phyloP scores from a whole-genome alignment of 2,888 invertebrate genomes.

The Autographa pulchrina region DNA sequence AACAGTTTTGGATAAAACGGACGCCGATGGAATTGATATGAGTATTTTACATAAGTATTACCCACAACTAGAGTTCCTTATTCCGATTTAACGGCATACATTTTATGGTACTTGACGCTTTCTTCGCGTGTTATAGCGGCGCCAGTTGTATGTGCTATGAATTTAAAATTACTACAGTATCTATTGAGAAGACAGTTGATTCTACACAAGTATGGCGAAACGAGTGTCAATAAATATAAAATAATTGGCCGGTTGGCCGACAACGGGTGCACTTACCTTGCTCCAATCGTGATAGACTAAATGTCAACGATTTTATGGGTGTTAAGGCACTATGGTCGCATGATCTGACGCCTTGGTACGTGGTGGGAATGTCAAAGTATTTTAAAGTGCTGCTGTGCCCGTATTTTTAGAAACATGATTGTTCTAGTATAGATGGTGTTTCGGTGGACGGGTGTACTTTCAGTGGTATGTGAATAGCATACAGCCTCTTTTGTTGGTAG shows the following conservation, averaged over 20 bases:
- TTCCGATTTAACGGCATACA: slow-evolving; percentile 27
- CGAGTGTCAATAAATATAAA: slow-evolving; percentile 45
- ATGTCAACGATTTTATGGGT: slow-evolving; percentile 66
- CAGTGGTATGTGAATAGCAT: no score
- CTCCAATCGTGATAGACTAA: slow-evolving; percentile 57
- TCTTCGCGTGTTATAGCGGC: slow-evolving; percentile 37
- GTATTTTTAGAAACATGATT: not conserved
- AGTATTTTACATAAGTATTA: not conserved
- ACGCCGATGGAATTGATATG: not conserved
- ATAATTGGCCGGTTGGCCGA: slow-evolving; percentile 36
- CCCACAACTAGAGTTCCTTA: slow-evolving; percentile 12
- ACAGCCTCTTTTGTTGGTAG: no score
- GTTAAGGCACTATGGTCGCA: slow-evolving; percentile 33
- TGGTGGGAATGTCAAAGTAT: slow-evolving; percentile 38
- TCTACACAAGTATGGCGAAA: slow-evolving; percentile 38
- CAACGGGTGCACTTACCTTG: slow-evolving; percentile 46
- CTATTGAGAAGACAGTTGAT: slow-evolving; percentile 20
- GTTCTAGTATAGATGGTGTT: not conserved
- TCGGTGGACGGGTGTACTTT: no score
- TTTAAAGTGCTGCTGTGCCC: not conserved
- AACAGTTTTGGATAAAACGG: not conserved
- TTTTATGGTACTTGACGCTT: slow-evolving; percentile 45
- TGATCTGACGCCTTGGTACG: slow-evolving; percentile 39
- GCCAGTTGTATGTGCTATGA: slow-evolving; percentile 44
- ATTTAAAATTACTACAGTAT: slow-evolving; percentile 47